Conservation (phyloP, 2,113 vertebrate species). For the Grammomys dolichurus region DNA sequence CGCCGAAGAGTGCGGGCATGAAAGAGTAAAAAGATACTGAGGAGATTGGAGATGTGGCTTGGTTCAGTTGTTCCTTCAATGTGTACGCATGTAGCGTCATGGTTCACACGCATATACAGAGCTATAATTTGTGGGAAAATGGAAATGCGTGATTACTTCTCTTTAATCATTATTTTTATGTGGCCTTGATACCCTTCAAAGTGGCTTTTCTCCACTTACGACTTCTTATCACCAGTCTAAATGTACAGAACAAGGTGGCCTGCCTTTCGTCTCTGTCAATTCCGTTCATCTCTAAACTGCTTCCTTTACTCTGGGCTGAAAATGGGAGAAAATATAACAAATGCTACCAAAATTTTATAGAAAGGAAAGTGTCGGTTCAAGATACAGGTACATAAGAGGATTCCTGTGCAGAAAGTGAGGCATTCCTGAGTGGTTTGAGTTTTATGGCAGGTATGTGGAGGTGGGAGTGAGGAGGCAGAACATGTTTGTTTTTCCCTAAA, state of each 20-base stretch:
- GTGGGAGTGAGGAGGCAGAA: accelerated
- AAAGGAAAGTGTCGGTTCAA: background rate
- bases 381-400: background rate
- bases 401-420: background rate
- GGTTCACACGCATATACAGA: accelerated
- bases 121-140: background rate
- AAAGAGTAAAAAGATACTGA: background rate
- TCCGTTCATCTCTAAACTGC: background rate
- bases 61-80: background rate
- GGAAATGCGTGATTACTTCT: background rate
- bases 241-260: too few relatives aligned
- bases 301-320: background rate
- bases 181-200: background rate
- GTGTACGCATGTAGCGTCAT: background rate
- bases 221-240: background rate
- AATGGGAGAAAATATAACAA: background rate
- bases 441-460: background rate
- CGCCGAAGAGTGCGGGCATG: background rate
- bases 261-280: background rate
- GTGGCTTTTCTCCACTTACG: background rate
- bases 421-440: background rate
- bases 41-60: background rate
- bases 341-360: background rate
- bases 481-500: background rate
- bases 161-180: background rate